Base-by-base conservation (phyloP, 2,888 invertebrate species). In the Halocaridina rubra region DNA sequence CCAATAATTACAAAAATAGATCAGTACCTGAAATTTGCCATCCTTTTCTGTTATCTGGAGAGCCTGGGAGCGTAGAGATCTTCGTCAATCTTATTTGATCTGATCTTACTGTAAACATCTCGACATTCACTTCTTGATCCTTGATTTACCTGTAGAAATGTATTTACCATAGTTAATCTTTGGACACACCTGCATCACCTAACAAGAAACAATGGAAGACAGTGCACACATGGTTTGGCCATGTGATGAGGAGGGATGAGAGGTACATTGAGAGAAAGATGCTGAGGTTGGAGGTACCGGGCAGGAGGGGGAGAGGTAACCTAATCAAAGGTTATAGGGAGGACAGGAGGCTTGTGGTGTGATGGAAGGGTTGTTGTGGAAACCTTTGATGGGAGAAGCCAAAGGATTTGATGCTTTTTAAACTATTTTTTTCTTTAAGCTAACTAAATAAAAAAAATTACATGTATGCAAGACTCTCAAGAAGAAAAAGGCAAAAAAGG, bases 1-100 rank as follows among this genome's bases (percentile, higher is more conserved):
- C n/a, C n/a, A n/a, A n/a, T n/a, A n/a, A n/a, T n/a, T n/a, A n/a
- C n/a, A n/a, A n/a, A n/a, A n/a, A n/a, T n/a, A n/a, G n/a, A n/a
- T n/a, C n/a, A n/a, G n/a, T 46, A 87, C 87, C 80, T 85, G 85
- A 80, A 87, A 87, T 39, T 85, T 85, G 19, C 85, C 87, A 19
- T 87, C 85, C 82, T 87, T 87, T 67, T 87, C 87, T 2, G 87
- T 87, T 27, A 87, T 85, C 74, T 87, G 85, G 10, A 87, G 80
- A 24, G 87, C 87, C 61, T 87, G 87, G 22, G 85, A 2, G 85
- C 82, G 46, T 87, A 87, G 22, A 87, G 76, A 30, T 87, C 87
- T 16, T 87, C 82, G 33, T 82, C 82, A 13, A 87, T 85, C 64
- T 80, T 87, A 80, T 74, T 80, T 33, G 64, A 61, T 46, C 87